Conservation (phyloP, 2,797 vertebrate genomes). For the Poecile montanus region DNA sequence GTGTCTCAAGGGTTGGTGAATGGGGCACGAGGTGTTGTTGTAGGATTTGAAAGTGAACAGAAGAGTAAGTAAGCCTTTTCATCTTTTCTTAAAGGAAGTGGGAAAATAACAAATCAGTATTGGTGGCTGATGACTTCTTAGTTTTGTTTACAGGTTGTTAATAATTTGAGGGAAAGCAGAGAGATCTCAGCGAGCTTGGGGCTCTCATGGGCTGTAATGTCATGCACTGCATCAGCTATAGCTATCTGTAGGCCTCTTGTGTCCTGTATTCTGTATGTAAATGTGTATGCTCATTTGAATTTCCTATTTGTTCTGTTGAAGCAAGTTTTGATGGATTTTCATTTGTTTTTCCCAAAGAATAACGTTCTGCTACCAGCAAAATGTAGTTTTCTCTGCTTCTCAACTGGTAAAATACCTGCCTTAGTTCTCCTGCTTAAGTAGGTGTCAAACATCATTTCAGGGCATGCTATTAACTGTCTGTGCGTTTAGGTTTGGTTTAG, state of each 20-base stretch:
- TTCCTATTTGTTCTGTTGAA: neutral
- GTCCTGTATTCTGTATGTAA: neutral
- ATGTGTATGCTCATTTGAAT: neutral
- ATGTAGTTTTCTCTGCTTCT: neutral
- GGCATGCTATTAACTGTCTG: neutral
- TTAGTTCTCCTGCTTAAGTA: neutral
- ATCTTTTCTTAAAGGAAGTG: neutral
- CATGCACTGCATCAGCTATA: neutral
- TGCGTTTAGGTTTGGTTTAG: neutral
- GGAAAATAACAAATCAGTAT: neutral
- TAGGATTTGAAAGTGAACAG: slow-evolving; percentile 86
- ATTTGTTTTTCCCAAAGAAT: neutral
- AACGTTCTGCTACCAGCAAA: neutral
- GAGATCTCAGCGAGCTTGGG: neutral
- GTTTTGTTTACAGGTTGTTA: neutral
- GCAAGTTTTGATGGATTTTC: neutral
- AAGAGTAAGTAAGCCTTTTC: slow-evolving; percentile 75
- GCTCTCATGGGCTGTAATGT: neutral
- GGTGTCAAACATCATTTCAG: neutral
- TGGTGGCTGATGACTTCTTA: neutral
- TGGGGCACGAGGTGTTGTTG: slow-evolving; percentile 91
- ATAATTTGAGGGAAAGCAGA: neutral
- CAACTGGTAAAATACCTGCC: neutral
- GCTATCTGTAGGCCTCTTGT: neutral
- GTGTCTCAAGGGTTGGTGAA: slow-evolving; percentile 92